A percentile compares a stretch with the other conserved stretches of the same genome.
Conservation (phyloP, 2,797 vertebrate species). For the Syngnathus rostellatus region DNA sequence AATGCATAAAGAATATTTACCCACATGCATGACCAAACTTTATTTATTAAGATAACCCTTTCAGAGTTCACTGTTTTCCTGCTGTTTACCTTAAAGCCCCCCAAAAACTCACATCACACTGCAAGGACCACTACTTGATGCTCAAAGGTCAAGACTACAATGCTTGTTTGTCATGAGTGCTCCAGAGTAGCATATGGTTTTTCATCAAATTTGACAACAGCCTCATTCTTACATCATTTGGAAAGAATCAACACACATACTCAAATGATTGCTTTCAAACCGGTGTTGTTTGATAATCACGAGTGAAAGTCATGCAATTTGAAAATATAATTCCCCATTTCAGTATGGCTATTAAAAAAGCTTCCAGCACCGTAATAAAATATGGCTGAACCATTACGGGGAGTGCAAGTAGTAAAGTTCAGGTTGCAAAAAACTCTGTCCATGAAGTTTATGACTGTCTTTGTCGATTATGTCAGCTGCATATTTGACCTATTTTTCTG, state of each 20-base stretch:
- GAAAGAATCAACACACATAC: slow-evolving; percentile 43
- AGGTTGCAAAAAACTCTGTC: slow-evolving; percentile 26
- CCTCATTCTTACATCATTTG: slow-evolving; percentile 47
- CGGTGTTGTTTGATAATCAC: slow-evolving; percentile 4
- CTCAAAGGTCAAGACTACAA: slow-evolving; percentile 33
- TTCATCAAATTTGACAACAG: slow-evolving; percentile 41
- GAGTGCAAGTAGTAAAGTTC: slow-evolving; percentile 20
- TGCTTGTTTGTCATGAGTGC: slow-evolving; percentile 24
- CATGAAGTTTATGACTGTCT: slow-evolving; percentile 20
- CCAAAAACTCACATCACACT: slow-evolving; percentile 2
- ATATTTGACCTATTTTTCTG: slow-evolving; percentile 41
- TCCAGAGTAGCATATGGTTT: slow-evolving; percentile 33
- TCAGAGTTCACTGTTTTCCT: slow-evolving; percentile 8
- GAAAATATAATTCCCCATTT: background rate
- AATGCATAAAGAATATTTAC: background rate
- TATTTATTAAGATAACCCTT: slow-evolving; percentile 3
- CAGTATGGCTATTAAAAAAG: background rate
- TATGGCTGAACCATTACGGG: slow-evolving; percentile 26
- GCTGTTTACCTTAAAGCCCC: background rate
- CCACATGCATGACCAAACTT: background rate
- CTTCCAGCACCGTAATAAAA: slow-evolving; percentile 25
- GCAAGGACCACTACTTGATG: slow-evolving; percentile 4
- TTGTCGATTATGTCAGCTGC: slow-evolving; percentile 35
- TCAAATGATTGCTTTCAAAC: slow-evolving; percentile 7
- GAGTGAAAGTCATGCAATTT: background rate